Percentiles rank a stretch among this genome's conserved stretches.
Conservation (phyloP, 2,888 invertebrate genomes). For the Bombyx huttoni region DNA sequence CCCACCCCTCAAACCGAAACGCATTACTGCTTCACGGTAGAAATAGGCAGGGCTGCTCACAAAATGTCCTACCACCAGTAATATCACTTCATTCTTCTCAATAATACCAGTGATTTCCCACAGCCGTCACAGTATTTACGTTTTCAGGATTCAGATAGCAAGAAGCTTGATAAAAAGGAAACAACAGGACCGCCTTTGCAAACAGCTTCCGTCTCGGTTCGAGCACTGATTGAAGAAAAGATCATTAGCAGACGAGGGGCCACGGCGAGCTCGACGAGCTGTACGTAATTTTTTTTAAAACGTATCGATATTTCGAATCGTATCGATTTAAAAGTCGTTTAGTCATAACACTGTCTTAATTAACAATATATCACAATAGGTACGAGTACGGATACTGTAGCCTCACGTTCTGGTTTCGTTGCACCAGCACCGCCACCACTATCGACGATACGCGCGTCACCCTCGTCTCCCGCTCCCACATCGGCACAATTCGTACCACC, state of each 20-base stretch:
- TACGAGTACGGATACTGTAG: conserved; percentile 28
- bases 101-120: not conserved
- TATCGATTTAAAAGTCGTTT: not conserved
- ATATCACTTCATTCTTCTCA: too few species aligned
- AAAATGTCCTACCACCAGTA: too few species aligned
- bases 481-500: conserved; percentile 58
- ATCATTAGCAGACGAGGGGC: conserved; percentile 89
- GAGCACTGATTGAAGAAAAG: conserved; percentile 93
- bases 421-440: conserved; percentile 60
- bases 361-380: conserved; percentile 18
- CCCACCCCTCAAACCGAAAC: too few species aligned
- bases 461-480: conserved; percentile 52
- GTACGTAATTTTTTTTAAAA: conserved; percentile 23
- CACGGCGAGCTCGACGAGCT: conserved; percentile 32
- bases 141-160: conserved; percentile 83
- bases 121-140: not conserved
- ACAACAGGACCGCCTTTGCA: conserved; percentile 86
- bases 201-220: conserved; percentile 92
- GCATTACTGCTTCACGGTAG: too few species aligned
- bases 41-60: too few species aligned
- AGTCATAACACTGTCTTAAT: not conserved
- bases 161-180: conserved; percentile 89
- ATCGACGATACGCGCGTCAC: conserved; percentile 42
- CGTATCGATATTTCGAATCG: too few species aligned
- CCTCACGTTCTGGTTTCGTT: conserved; percentile 47